Evolutionary conservation across 2,888 invertebrate genomes (phyloP), one percentile per base, ranked within the genome.

Genomic region (Hartigia nigra): DNA sequence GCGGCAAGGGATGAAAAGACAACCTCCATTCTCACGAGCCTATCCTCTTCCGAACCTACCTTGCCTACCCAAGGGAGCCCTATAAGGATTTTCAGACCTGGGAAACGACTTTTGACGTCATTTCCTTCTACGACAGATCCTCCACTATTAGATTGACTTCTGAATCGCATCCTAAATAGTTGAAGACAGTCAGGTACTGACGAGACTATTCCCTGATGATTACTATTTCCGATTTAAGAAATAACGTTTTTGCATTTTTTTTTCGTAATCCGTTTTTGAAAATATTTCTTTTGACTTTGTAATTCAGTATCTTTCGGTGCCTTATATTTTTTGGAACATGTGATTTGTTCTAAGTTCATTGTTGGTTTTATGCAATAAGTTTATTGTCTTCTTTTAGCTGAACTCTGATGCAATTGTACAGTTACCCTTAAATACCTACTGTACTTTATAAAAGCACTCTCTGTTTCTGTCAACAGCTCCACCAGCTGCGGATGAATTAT

Each of bases 31-130:
- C 55, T 55, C 55, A 55, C 55, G 55, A 23, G 23, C 55, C 55
- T 1, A 55, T 23, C 55, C 55, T 55, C 55, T 23, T 23, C 23
- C 55, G 55, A 55, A 23, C 23, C 55, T 9, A 55, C 32, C 31
- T 31, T 31, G 31, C 12, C 31, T 72, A 12, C 72, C 12, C 72
- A 72, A 72, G 72, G 72, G 32, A 34, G 72, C 23, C 72, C 72
- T 31, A 34, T 34, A 72, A 32, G 72, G 34, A 72, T 31, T 23
- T 32, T 31, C 39, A n/a, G 39, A 70, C 72, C 75, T 78, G 55
- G 78, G 76, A 78, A 76, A 76, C 76, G 78, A 78, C 78, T 72
- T 55, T 75, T 78, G 70, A 75, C 78, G 76, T 72, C 39, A 76
- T 75, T 78, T 78, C 76, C 78, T 78, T 70, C 39, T 23, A 35